Conservation (phyloP, 2,113 vertebrate species). For the Oophaga pumilio region DNA sequence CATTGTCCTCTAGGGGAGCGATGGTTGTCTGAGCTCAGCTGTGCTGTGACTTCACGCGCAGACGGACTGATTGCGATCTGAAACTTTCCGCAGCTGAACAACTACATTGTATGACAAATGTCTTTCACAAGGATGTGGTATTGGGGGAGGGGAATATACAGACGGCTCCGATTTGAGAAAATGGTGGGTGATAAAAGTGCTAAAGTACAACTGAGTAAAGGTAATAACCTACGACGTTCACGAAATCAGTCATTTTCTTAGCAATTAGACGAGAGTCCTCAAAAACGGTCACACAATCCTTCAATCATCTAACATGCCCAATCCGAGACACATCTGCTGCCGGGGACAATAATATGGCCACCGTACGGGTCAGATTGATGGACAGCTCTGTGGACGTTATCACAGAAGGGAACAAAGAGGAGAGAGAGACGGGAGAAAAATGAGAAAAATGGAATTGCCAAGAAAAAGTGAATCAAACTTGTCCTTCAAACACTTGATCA, state of each 20-base stretch:
- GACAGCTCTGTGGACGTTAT: neutral
- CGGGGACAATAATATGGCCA: too few relatives aligned
- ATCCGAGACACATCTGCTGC: too few relatives aligned
- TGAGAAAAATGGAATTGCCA: neutral
- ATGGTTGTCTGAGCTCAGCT: neutral
- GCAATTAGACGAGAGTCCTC: neutral
- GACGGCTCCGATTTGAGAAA: neutral
- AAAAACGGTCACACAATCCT: neutral
- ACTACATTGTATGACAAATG: neutral
- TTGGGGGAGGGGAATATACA: constrained; percentile 32
- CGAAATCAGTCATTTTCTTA: neutral
- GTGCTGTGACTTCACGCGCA: neutral
- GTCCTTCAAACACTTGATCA: neutral
- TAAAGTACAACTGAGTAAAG: neutral
- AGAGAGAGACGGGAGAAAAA: neutral
- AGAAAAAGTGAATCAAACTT: neutral
- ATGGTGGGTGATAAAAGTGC: constrained; percentile 14
- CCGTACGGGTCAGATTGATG: neutral
- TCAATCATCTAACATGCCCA: neutral
- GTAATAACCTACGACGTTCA: neutral
- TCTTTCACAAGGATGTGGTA: constrained; percentile 33
- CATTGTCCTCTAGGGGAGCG: neutral
- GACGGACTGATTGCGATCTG: neutral
- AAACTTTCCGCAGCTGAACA: neutral
- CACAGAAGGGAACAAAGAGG: neutral